phyloP scores from a whole-genome alignment of 2,797 vertebrate species.

The Meriones psammophilus region DNA sequence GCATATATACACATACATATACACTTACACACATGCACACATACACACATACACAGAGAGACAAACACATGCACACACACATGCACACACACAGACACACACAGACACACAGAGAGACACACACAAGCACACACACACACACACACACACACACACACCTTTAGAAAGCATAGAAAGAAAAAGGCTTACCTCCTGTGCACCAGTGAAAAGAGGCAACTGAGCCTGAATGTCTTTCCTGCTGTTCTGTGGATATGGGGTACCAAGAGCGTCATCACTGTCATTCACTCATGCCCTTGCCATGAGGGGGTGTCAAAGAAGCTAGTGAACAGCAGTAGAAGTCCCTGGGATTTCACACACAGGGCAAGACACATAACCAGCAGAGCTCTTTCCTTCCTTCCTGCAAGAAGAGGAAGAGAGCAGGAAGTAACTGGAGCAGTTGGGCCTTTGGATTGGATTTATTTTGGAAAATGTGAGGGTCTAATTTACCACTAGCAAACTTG shows the following conservation, averaged over 20 bases:
- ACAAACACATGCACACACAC: too few species aligned
- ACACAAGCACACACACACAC: too few species aligned
- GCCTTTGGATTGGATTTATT: background rate
- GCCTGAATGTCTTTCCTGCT: background rate
- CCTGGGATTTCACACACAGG: background rate
- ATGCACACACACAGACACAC: too few species aligned
- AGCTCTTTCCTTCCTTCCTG: background rate
- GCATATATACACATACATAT: too few species aligned
- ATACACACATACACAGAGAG: too few species aligned
- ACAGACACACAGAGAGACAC: too few species aligned
- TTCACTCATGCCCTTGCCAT: background rate
- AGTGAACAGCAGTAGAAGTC: background rate
- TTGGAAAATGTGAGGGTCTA: background rate
- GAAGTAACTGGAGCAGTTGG: background rate
- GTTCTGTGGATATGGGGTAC: background rate
- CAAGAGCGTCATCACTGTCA: background rate
- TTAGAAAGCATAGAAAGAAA: background rate
- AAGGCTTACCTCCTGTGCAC: background rate
- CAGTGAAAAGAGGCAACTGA: background rate
- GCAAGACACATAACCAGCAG: accelerated
- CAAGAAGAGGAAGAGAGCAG: background rate
- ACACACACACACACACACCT: background rate
- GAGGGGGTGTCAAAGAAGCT: background rate
- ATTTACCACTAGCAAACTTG: slow-evolving; percentile 1
- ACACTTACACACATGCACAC: too few species aligned